A percentile compares a stretch with the other conserved stretches of the same genome.
Conservation (phyloP, 1,140 invertebrate species). For the Nymphalis io region DNA sequence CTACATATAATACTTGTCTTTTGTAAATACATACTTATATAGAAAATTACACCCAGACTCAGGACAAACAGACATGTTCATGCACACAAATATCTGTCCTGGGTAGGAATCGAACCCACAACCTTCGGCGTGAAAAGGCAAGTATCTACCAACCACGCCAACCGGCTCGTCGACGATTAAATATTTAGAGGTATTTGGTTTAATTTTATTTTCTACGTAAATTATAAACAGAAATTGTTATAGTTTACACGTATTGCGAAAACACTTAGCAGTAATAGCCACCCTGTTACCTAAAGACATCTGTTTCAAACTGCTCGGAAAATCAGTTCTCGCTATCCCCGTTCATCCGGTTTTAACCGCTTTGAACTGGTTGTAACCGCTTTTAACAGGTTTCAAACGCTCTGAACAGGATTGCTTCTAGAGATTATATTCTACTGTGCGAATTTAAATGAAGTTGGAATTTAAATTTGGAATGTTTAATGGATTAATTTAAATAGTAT, state of each 20-base stretch:
- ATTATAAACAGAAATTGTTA: no score
- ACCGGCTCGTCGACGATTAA: no score
- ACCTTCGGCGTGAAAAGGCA: no score
- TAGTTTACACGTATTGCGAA: not conserved
- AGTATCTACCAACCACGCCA: no score
- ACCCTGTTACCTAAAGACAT: slow-evolving; percentile 5
- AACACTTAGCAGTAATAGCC: not conserved
- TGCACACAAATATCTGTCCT: no score
- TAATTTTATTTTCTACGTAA: no score
- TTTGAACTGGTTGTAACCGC: slow-evolving; percentile 22
- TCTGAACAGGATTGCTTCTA: slow-evolving; percentile 17
- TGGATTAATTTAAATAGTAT: not conserved
- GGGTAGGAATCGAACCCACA: no score
- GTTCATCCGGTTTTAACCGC: slow-evolving; percentile 18
- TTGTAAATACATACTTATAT: no score
- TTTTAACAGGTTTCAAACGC: slow-evolving; percentile 22
- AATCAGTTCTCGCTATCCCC: not conserved
- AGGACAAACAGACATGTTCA: no score
- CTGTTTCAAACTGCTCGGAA: slow-evolving; percentile 15
- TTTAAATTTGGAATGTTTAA: not conserved
- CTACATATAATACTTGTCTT: no score
- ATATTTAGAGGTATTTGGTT: no score
- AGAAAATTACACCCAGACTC: no score
- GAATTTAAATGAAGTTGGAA: slow-evolving; percentile 5
- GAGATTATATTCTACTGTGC: slow-evolving; percentile 8